Evolutionary conservation across 2,797 vertebrate species (phyloP).

Genomic region (Dicrostonyx torquatus): DNA sequence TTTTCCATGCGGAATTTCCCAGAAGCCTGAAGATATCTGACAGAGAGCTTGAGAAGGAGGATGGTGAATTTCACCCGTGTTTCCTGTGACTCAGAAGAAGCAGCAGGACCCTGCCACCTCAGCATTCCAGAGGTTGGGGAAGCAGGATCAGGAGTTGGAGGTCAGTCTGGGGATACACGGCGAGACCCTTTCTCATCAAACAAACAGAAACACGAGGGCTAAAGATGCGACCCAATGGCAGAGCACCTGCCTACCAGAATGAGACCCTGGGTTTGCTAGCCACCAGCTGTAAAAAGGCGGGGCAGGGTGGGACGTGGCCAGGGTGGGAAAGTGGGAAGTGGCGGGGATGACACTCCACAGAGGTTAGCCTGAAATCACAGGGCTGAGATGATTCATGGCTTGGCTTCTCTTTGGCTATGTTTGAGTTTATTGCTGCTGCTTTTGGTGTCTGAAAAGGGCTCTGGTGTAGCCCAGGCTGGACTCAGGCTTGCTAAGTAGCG

Average conservation of each 20-base stretch:
- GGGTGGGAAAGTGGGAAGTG: too few species aligned
- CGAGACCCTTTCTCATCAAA: neutral
- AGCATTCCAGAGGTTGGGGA: neutral
- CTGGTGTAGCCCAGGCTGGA: neutral
- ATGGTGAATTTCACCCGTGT: neutral
- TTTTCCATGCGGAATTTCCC: neutral
- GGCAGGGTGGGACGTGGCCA: rapidly evolving
- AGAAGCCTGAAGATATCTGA: neutral
- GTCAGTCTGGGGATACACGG: neutral
- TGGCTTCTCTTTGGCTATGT: neutral
- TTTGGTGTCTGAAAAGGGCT: neutral
- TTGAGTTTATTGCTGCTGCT: neutral
- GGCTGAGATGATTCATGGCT: neutral
- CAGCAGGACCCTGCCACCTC: neutral
- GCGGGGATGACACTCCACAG: neutral
- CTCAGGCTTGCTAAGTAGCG: neutral
- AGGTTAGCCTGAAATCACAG: neutral
- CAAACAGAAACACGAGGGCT: neutral
- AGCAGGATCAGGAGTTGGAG: neutral
- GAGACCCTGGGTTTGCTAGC: neutral
- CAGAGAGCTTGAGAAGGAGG: neutral
- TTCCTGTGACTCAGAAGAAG: neutral
- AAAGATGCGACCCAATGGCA: neutral
- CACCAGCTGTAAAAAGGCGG: neutral
- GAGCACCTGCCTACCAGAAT: neutral